phyloP scores from a whole-genome alignment of 1,140 invertebrate species.

The Frieseomelitta varia region DNA sequence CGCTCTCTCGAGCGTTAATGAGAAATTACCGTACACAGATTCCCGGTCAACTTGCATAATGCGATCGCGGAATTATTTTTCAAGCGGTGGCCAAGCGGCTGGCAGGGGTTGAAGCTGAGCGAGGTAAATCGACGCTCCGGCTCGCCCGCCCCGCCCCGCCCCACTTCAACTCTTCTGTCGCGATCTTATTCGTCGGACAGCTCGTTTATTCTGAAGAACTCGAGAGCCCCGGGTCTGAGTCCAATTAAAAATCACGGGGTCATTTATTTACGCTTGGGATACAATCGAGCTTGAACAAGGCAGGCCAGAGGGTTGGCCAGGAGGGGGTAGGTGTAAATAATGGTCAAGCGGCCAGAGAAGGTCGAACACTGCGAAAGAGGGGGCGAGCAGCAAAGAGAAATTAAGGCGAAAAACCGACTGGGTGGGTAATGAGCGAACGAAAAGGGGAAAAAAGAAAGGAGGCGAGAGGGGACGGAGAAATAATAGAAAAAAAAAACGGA shows the following conservation, averaged over 20 bases:
- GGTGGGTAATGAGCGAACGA: conserved; percentile 64
- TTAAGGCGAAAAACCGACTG: conserved; percentile 52
- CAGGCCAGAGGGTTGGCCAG: not conserved
- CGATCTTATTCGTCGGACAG: conserved; percentile 50
- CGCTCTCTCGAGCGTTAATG: no score
- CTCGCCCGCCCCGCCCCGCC: not conserved
- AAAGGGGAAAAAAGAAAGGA: conserved; percentile 2
- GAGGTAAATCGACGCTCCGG: conserved; percentile 21
- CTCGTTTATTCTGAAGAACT: conserved; percentile 57
- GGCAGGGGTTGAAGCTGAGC: conserved; percentile 5
- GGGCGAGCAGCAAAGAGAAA: conserved; percentile 62
- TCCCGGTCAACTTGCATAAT: not conserved
- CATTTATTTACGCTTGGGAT: conserved; percentile 64
- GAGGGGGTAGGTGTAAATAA: conserved; percentile 65
- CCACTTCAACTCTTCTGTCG: conserved; percentile 18
- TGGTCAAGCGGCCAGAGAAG: conserved; percentile 67
- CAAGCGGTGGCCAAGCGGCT: not conserved
- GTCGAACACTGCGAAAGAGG: conserved; percentile 55
- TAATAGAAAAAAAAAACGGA: not conserved
- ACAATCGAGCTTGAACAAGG: conserved; percentile 53
- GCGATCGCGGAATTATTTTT: not conserved
- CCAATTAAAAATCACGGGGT: conserved; percentile 71
- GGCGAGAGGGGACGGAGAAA: conserved; percentile 1
- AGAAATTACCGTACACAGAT: not conserved
- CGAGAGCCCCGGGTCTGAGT: conserved; percentile 32